A percentile compares a stretch with the other conserved stretches of the same genome.
These are phyloP conservation scores for Delia radicum DNA, from an alignment of 1,140 invertebrate species.

Conservation along the genomic window DNA sequence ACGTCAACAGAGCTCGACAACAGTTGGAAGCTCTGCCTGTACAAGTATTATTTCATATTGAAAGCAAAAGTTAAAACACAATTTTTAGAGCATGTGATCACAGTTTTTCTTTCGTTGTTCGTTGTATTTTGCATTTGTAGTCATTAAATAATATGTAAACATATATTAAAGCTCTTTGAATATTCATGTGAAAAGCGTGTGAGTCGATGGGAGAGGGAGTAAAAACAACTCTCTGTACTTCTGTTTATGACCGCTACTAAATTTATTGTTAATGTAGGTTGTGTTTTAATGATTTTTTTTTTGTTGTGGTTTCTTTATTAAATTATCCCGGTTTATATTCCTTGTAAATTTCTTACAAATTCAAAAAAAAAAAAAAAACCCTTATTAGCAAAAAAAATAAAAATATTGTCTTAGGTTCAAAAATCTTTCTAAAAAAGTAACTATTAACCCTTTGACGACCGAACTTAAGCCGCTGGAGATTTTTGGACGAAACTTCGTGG, in stretches of 20 bases:
- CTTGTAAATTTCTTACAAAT: too few species aligned
- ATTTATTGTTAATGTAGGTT: slow-evolving; percentile 31
- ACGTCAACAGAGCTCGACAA: not conserved
- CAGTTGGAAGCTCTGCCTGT: too few species aligned
- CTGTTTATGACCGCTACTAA: not conserved
- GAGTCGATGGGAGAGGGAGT: too few species aligned
- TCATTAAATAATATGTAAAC: not conserved
- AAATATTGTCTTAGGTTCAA: too few species aligned
- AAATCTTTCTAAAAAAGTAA: too few species aligned
- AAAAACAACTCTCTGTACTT: not conserved
- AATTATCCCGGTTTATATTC: not conserved
- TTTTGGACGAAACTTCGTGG: too few species aligned
- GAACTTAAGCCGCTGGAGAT: too few species aligned
- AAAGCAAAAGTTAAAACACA: slow-evolving; percentile 52
- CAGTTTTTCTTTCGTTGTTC: not conserved
- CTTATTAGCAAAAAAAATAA: too few species aligned
- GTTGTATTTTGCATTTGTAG: not conserved
- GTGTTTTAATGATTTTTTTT: slow-evolving; percentile 12
- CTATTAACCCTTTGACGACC: too few species aligned
- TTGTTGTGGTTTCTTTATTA: not conserved
- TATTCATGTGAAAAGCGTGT: too few species aligned
- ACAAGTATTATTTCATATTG: slow-evolving; percentile 53
- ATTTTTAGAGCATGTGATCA: slow-evolving; percentile 25
- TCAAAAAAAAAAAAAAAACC: too few species aligned
- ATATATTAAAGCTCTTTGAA: too few species aligned